Evolutionary conservation across 2,797 vertebrate species (phyloP).

Genomic region (Harpagifer antarcticus): DNA sequence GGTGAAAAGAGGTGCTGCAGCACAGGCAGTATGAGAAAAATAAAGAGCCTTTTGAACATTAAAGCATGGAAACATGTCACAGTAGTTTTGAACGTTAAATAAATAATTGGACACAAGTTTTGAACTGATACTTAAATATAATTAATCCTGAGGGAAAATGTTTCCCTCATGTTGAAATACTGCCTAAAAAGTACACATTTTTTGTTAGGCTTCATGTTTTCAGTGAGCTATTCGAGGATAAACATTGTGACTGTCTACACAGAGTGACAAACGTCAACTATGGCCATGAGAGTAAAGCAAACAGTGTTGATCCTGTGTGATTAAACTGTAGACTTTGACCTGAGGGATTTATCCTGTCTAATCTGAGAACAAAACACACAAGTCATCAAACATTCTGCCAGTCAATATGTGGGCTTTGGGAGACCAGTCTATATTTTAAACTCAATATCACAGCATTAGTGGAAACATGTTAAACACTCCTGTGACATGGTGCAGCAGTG

Average conservation of each 20-base stretch:
- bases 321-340: slow-evolving; percentile 39
- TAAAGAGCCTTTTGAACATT: too few species aligned
- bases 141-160: neutral
- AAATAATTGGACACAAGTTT: too few species aligned
- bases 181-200: neutral
- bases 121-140: neutral
- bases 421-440: neutral
- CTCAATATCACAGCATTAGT: neutral
- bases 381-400: neutral
- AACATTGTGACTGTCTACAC: neutral
- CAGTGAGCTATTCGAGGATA: neutral
- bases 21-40: too few species aligned
- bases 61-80: neutral
- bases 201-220: too few species aligned
- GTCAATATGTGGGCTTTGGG: neutral
- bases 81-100: neutral
- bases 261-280: neutral
- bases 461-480: slow-evolving; percentile 1
- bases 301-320: slow-evolving; percentile 9
- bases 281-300: slow-evolving; percentile 1
- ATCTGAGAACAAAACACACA: slow-evolving; percentile 24
- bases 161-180: neutral
- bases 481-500: neutral
- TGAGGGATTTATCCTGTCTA: slow-evolving; percentile 21
- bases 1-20: too few species aligned